Evolutionary conservation across 2,797 vertebrate species (phyloP).

Genomic region (Eutrigla gurnardus): DNA sequence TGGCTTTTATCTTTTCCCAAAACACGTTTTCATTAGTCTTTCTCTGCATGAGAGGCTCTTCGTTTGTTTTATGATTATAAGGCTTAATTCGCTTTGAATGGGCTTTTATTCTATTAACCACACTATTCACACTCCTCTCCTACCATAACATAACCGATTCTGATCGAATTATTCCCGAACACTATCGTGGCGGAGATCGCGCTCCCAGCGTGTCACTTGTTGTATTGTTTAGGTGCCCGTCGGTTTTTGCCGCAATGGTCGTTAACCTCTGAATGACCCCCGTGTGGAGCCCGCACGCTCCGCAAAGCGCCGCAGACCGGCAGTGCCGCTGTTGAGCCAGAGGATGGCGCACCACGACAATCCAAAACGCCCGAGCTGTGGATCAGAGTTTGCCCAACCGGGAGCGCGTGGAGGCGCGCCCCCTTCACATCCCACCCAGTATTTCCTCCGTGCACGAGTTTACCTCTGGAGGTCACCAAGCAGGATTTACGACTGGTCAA

Average conservation of each 20-base stretch:
- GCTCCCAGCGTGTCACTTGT: conserved; percentile 76
- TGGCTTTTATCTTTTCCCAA: conserved; percentile 26
- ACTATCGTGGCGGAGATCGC: conserved; percentile 60
- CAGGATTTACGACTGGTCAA: conserved; percentile 99
- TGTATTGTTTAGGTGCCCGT: conserved; percentile 80
- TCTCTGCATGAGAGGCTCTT: conserved; percentile 26
- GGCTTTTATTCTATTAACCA: conserved; percentile 69
- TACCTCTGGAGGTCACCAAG: conserved; percentile 99
- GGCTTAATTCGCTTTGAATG: conserved; percentile 29
- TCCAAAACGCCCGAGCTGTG: conserved; percentile 73
- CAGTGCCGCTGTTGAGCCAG: conserved; percentile 83
- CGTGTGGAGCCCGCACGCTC: conserved; percentile 77
- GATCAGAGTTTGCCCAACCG: conserved; percentile 73
- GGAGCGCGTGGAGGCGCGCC: conserved; percentile 80
- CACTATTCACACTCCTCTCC: conserved; percentile 57
- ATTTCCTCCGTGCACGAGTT: conserved; percentile 95
- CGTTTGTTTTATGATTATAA: conserved; percentile 30
- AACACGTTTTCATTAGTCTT: conserved; percentile 42
- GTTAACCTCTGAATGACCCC: conserved; percentile 96
- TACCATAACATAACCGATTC: conserved; percentile 58
- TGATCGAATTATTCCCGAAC: conserved; percentile 67
- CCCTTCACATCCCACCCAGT: conserved; percentile 89
- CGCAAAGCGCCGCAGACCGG: conserved; percentile 72
- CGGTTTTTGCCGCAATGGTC: conserved; percentile 91
- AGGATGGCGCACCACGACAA: conserved; percentile 94